Evolutionary conservation across 2,797 vertebrate genomes (phyloP).

Genomic region (Philypnodon macrostomus): DNA sequence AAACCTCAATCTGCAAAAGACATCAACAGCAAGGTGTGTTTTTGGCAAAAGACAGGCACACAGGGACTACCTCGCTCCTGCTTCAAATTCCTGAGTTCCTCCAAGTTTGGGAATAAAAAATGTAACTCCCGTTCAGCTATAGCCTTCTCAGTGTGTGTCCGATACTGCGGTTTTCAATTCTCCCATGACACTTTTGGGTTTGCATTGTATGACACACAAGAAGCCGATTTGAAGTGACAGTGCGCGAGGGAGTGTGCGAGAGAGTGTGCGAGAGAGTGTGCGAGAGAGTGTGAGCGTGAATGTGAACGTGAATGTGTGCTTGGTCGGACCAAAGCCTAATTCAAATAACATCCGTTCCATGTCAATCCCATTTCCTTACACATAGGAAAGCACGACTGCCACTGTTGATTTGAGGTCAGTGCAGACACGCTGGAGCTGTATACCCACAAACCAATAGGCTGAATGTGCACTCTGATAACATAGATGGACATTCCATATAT

Average conservation of each 20-base stretch:
- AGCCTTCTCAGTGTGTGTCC: slow-evolving; percentile 20
- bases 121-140: slow-evolving; percentile 26
- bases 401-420: slow-evolving; percentile 53
- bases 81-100: slow-evolving; percentile 44
- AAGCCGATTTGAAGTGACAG: slow-evolving; percentile 47
- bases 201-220: slow-evolving; percentile 36
- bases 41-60: slow-evolving; percentile 33
- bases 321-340: slow-evolving; percentile 46
- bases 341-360: slow-evolving; percentile 52
- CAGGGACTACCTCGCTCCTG: slow-evolving; percentile 32
- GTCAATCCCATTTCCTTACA: slow-evolving; percentile 63
- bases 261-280: slow-evolving; percentile 55
- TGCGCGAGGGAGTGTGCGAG: no score
- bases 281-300: slow-evolving; percentile 21
- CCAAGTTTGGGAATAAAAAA: slow-evolving; percentile 38
- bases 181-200: slow-evolving; percentile 29
- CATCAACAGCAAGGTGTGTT: slow-evolving; percentile 66
- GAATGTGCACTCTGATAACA: slow-evolving; percentile 17
- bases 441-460: slow-evolving; percentile 19
- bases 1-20: slow-evolving; percentile 67
- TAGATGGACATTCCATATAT: slow-evolving; percentile 19
- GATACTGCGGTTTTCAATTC: slow-evolving; percentile 24
- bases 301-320: slow-evolving; percentile 5
- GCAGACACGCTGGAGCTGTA: slow-evolving; percentile 14
- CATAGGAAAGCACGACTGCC: slow-evolving; percentile 43